Conservation (phyloP, 1,140 invertebrate species). For the Hyles euphorbiae region DNA sequence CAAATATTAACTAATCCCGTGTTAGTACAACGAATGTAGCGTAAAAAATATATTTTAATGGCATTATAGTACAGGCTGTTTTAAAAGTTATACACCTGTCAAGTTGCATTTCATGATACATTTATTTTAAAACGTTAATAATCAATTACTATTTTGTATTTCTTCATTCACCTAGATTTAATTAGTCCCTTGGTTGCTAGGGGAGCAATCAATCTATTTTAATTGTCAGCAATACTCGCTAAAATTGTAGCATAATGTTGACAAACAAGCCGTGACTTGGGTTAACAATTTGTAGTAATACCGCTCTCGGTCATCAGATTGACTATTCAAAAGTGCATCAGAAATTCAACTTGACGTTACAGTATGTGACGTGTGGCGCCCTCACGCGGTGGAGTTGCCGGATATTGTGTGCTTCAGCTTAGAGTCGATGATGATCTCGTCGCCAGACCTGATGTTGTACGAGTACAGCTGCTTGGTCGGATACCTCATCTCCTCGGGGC, state of each 20-base stretch:
- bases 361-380: background rate
- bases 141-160: too few species aligned
- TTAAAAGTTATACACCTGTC: background rate
- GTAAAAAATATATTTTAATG: conserved; percentile 19
- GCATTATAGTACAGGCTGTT: conserved; percentile 14
- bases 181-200: too few species aligned
- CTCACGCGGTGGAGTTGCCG: conserved; percentile 51
- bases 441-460: conserved; percentile 92
- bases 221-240: too few species aligned
- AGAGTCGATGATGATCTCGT: conserved; percentile 93
- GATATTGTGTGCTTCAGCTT: conserved; percentile 74
- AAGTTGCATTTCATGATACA: conserved; percentile 4
- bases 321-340: too few species aligned
- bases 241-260: too few species aligned
- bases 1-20: conserved; percentile 11
- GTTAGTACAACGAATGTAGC: conserved; percentile 21
- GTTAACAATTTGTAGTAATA: too few species aligned
- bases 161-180: too few species aligned
- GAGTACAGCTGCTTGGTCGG: conserved; percentile 92
- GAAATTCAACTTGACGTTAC: too few species aligned
- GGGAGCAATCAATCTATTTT: too few species aligned
- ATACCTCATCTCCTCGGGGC: conserved; percentile 91
- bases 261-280: too few species aligned
- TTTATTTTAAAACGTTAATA: too few species aligned
- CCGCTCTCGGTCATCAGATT: too few species aligned